Conservation (phyloP, 1,140 invertebrate genomes). For the Lithobius niger region DNA sequence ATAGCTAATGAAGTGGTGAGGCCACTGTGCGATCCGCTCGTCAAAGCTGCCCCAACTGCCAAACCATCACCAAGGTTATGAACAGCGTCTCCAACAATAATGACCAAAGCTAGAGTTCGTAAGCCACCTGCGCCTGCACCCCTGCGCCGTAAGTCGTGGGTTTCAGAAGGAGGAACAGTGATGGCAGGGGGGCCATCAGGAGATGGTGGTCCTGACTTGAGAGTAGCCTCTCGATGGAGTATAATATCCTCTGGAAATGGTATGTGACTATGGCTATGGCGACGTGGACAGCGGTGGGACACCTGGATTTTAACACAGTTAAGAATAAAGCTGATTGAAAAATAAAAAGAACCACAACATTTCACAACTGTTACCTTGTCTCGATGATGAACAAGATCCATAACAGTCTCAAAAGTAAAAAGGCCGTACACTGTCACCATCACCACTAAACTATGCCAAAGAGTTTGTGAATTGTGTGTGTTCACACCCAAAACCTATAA, state of each 20-base stretch:
- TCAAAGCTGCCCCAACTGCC: slow-evolving; percentile 85
- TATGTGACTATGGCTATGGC: slow-evolving; percentile 6
- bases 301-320: no score
- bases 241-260: slow-evolving; percentile 1
- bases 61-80: slow-evolving; percentile 88
- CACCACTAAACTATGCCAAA: neutral
- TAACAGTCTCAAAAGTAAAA: slow-evolving; percentile 1
- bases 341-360: no score
- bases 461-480: neutral
- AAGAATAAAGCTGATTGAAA: no score
- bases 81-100: slow-evolving; percentile 84
- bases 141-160: no score
- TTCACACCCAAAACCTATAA: no score
- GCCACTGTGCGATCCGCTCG: slow-evolving; percentile 62
- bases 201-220: no score
- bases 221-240: neutral
- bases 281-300: neutral
- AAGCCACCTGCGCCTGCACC: neutral
- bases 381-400: neutral
- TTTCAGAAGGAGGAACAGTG: no score
- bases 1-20: slow-evolving; percentile 88
- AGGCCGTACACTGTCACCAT: slow-evolving; percentile 1
- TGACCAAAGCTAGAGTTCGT: slow-evolving; percentile 63
- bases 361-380: slow-evolving; percentile 1
- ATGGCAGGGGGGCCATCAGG: no score